Evolutionary conservation across 2,113 vertebrate species (phyloP), one percentile per base, ranked within the genome.

Genomic region (Panurus biarmicus): DNA sequence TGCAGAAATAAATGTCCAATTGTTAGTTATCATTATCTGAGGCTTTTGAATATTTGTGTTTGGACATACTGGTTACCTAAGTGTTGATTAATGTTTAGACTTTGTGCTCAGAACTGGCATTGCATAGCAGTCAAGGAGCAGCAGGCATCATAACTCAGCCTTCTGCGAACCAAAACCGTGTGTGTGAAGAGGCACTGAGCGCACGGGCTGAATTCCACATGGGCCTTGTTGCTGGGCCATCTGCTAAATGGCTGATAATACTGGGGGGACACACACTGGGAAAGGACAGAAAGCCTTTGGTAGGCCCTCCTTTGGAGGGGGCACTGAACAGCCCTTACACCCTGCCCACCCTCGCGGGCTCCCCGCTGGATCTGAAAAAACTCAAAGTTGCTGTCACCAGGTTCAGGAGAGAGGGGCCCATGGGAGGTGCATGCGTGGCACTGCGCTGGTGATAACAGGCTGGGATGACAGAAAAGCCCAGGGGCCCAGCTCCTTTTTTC

Each of bases 141-240:
- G 57, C 71, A 93, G 64, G 8, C 31, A 11, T 26, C 3, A 1
- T 29, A 74, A 22, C 57, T 61, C 70, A 47, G 57, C 26, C n/a
- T 85, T 56, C 29, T 21, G 36, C 16, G 33, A 88, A 12, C 12
- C 51, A 18, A 12, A 64, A 40, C 6, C 0, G 0, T 12, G 15
- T 0, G 0, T 40, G 25, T 48, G 47, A 38, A 36, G 76, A 61
- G 58, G 14, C 18, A 25, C 24, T 0, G 0, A 5, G 47, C 16
- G 33, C 54, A 16, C 11, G 6, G 23, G 38, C 71, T 62, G 42
- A 35, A 18, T 78, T 45, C 73, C 54, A 20, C 33, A 14, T 10
- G 58, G 6, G 3, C 17, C 16, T 0, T 6, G 50, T 3, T 15
- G 22, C 51, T 14, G 44, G 38, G 40, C 20, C 2, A 0, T 25